phyloP scores from a whole-genome alignment of 2,797 vertebrate species.

The Sebastes ruberrimus region DNA sequence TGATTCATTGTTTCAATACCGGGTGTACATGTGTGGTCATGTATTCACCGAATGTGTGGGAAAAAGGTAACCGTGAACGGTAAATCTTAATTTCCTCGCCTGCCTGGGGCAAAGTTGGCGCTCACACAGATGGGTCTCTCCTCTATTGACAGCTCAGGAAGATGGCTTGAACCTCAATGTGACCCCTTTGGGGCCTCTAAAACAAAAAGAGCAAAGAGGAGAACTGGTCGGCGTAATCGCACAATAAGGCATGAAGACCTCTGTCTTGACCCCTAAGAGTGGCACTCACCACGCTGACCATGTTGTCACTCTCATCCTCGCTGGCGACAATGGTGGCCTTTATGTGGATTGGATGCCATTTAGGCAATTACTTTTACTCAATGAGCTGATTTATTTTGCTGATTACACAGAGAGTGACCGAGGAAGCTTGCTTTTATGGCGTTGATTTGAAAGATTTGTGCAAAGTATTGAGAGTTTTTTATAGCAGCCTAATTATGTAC shows the following conservation, averaged over 20 bases:
- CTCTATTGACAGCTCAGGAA: constrained; percentile 58
- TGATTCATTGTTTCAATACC: constrained; percentile 65
- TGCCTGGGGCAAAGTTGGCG: constrained; percentile 59
- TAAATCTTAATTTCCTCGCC: constrained; percentile 61
- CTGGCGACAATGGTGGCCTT: constrained; percentile 41
- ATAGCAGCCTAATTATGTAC: constrained; percentile 28
- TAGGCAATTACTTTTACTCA: constrained; percentile 21
- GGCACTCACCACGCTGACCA: constrained; percentile 29
- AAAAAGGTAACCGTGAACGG: constrained; percentile 40
- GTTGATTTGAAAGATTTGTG: constrained; percentile 21
- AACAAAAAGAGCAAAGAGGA: constrained; percentile 56
- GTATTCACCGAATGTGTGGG: constrained; percentile 49
- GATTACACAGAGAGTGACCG: not conserved
- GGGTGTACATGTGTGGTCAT: constrained; percentile 48
- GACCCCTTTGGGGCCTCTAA: constrained; percentile 59
- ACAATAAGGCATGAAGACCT: constrained; percentile 78
- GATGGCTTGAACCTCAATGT: constrained; percentile 65
- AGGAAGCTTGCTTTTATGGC: not conserved
- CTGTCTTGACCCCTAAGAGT: constrained; percentile 57
- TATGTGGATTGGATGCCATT: constrained; percentile 40
- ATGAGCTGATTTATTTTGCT: constrained; percentile 32
- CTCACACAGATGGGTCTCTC: constrained; percentile 55
- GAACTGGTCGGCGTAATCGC: constrained; percentile 62
- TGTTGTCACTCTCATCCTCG: constrained; percentile 46
- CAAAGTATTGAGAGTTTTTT: constrained; percentile 3